These are phyloP conservation scores for Drosophila merina DNA, from an alignment of 2,888 invertebrate species.

Conservation along the genomic window DNA sequence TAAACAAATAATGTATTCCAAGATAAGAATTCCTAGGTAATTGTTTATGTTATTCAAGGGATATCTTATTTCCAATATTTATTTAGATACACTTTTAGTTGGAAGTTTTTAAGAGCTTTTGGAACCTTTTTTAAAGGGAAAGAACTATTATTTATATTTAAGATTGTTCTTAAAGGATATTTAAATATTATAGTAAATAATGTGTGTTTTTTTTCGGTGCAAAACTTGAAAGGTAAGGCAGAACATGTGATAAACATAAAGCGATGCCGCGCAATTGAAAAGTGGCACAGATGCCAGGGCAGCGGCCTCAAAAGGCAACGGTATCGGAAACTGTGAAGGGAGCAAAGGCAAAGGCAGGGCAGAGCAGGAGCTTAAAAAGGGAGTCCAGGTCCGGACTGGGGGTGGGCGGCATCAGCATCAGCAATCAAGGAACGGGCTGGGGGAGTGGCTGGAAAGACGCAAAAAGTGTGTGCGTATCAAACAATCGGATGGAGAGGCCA, in stretches of 20 bases:
- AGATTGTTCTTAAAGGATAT: not conserved
- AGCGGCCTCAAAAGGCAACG: conserved; percentile 45
- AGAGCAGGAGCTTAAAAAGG: conserved; percentile 24
- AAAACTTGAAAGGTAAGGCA: conserved; percentile 19
- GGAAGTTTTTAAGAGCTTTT: not conserved
- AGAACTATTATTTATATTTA: not conserved
- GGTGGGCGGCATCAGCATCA: conserved; percentile 24
- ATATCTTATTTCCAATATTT: no score
- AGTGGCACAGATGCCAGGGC: conserved; percentile 64
- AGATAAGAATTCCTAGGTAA: not conserved
- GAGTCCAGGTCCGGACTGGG: conserved; percentile 26
- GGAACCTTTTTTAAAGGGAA: not conserved
- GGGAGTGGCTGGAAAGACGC: conserved; percentile 54
- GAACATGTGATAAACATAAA: conserved; percentile 63
- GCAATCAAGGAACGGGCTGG: conserved; percentile 30
- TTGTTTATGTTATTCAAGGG: no score
- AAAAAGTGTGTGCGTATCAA: conserved; percentile 73
- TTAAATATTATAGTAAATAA: not conserved
- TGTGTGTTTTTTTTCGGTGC: conserved; percentile 5
- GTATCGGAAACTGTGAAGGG: conserved; percentile 32
- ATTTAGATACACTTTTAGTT: no score
- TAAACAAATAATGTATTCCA: conserved; percentile 3
- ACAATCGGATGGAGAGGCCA: conserved; percentile 39
- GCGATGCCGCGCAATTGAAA: conserved; percentile 74
- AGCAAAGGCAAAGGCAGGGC: not conserved